Evolutionary conservation across 1,140 invertebrate species (phyloP).

Genomic region (Marisa cornuarietis): DNA sequence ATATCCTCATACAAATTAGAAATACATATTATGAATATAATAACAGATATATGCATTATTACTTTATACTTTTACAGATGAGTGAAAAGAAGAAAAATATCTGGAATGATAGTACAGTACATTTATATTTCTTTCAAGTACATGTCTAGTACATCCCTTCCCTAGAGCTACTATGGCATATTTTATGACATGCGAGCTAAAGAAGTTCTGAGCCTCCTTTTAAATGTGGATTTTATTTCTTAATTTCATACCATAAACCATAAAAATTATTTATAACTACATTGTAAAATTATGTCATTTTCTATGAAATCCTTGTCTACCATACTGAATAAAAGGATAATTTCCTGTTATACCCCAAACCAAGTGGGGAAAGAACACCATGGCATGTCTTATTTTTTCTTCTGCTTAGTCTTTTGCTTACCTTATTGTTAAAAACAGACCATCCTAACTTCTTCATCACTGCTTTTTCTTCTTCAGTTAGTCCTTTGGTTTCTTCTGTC

Average conservation of each 20-base stretch:
- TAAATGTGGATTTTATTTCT: background rate
- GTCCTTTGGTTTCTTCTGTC: background rate
- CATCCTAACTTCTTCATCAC: conserved; percentile 5
- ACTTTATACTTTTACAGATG: too few relatives aligned
- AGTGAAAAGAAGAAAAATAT: too few relatives aligned
- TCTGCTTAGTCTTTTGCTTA: background rate
- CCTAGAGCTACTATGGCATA: too few relatives aligned
- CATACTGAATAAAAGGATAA: background rate
- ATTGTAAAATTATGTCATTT: background rate
- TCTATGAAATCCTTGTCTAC: background rate
- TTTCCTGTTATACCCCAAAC: background rate
- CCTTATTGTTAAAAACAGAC: conserved; percentile 16
- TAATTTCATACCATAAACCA: background rate
- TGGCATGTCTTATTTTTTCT: background rate
- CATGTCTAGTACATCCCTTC: too few relatives aligned
- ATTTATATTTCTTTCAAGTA: too few relatives aligned
- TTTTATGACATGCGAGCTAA: too few relatives aligned
- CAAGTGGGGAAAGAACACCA: background rate
- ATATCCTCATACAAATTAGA: too few relatives aligned
- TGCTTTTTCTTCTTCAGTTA: conserved; percentile 10
- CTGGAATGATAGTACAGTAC: too few relatives aligned
- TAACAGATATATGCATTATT: too few relatives aligned
- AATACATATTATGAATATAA: too few relatives aligned
- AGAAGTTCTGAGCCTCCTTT: too few relatives aligned
- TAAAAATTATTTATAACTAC: background rate